Evolutionary conservation across 2,797 vertebrate genomes (phyloP).

Genomic region (Scomberomorus guttatus): DNA sequence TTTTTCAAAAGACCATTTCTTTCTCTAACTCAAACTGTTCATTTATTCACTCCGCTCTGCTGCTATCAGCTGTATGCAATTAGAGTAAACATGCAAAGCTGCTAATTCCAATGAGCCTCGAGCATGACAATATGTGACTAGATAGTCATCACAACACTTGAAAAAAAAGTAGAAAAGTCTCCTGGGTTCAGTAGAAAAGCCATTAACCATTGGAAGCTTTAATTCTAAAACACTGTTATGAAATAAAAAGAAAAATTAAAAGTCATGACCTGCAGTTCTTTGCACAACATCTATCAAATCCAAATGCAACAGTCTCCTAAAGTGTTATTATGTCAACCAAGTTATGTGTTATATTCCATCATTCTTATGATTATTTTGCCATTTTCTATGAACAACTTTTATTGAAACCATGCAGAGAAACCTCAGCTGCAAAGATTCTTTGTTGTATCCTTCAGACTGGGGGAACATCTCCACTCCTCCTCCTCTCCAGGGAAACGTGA

Average conservation of each 20-base stretch:
- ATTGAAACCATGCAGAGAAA: neutral
- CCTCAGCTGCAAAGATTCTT: slow-evolving; percentile 8
- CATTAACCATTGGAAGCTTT: neutral
- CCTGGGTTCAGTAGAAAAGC: neutral
- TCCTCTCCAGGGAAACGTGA: neutral
- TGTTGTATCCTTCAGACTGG: slow-evolving; percentile 8
- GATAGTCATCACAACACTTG: neutral
- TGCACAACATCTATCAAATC: neutral
- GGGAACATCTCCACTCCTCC: neutral
- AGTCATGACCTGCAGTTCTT: neutral
- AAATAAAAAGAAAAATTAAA: neutral
- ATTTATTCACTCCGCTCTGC: slow-evolving; percentile 6
- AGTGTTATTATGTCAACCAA: neutral
- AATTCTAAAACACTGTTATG: neutral
- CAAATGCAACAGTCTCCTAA: neutral
- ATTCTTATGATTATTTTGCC: neutral
- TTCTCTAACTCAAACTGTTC: slow-evolving; percentile 1
- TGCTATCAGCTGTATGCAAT: slow-evolving; percentile 31
- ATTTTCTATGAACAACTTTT: slow-evolving; percentile 7
- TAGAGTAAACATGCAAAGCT: slow-evolving; percentile 31
- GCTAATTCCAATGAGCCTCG: slow-evolving; percentile 5
- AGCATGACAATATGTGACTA: neutral
- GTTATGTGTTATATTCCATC: neutral
- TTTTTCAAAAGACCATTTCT: slow-evolving; percentile 11
- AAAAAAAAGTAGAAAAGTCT: neutral